Evolutionary conservation across 1,140 invertebrate genomes (phyloP), one percentile per base, ranked within the genome.

Genomic region (Micrasema minimum): DNA sequence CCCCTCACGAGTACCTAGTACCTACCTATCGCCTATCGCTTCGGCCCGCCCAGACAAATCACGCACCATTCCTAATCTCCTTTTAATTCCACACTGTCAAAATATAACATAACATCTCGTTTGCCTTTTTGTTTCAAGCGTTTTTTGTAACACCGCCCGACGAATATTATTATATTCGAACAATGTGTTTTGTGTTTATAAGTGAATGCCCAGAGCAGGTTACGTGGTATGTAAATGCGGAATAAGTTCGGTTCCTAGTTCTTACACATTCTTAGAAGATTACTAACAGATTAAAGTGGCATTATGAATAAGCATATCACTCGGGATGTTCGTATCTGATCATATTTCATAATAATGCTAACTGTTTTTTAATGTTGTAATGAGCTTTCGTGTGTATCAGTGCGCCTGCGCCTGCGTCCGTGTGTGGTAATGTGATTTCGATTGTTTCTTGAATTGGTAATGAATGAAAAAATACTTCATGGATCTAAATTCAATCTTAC

Each of bases 21-120:
- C n/a, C n/a, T n/a, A n/a, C n/a, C n/a, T n/a, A n/a, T n/a, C n/a
- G n/a, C n/a, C n/a, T n/a, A n/a, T n/a, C n/a, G n/a, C 26, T 7
- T 18, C 46, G 45, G 66, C 66, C 72, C 67, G 62, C 61, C 72
- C 53, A 66, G 51, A 69, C 72, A 73, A 73, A 69, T 69, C 72
- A 73, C 72, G 66, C 59, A 73, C 66, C 66, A 53, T 69, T 65
- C 67, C 72, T 73, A 73, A 73, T 73, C 72, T 73, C 38, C 59
- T 73, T 73, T 73, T 73, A 73, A 73, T 73, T 73, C 61, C 51
- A 73, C 38, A 73, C 72, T 69, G 72, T 73, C 72, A 73, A 73
- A 73, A 73, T 66, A 73, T 69, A 69, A 66, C 66, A 73, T 73
- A 62, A 69, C 43, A 53, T 57, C 62, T 72, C 66, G 55, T 68